Evolutionary conservation across 2,888 invertebrate species (phyloP), one percentile per base, ranked within the genome.

Genomic region (Balanococcus diminutus): DNA sequence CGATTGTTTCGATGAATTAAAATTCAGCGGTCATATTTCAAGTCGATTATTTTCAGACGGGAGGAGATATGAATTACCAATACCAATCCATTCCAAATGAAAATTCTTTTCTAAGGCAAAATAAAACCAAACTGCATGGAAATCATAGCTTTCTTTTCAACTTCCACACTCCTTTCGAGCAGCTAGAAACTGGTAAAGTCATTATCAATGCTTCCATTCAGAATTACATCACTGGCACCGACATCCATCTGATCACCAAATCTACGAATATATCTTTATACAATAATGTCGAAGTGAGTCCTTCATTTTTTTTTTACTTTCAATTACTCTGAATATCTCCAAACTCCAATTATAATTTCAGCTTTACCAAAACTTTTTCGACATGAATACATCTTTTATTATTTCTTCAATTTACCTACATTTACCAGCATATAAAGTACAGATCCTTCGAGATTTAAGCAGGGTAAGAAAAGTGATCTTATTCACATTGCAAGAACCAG

Each of bases 381-480:
- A 94, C 88, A 91, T 92, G 0, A 91, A 92, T 0, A 90, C 93
- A 61, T 92, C 92, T 19, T 89, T 93, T n/a, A 91, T 93, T 87
- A 90, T 95, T 1, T 92, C 92, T 0, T 94, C 94, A 0, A 91
- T 92, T 0, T 91, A 92, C 83, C 90, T 95, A 25, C 92, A 92
- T 2, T 91, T 95, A 84, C 95, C 95, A 86, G 92, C 91, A 87
- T 93, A 93, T 28, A 92, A 92, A 88, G 91, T 94, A 88, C 91
- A 92, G 88, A 92, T 94, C 75, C 94, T 93, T 88, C 94, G 94
- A 88, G 93, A 95, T 88, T 93, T 94, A 87, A 92, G 93, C 0
- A 92, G 92, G 0, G 90, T 91, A 0, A 94, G 94, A 88, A 94
- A 93, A 87, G 81, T 84, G 72, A 86, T 87, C 83, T 82, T 61